Base-by-base conservation (phyloP, 1,140 invertebrate species). In the Gryllus bimaculatus region DNA sequence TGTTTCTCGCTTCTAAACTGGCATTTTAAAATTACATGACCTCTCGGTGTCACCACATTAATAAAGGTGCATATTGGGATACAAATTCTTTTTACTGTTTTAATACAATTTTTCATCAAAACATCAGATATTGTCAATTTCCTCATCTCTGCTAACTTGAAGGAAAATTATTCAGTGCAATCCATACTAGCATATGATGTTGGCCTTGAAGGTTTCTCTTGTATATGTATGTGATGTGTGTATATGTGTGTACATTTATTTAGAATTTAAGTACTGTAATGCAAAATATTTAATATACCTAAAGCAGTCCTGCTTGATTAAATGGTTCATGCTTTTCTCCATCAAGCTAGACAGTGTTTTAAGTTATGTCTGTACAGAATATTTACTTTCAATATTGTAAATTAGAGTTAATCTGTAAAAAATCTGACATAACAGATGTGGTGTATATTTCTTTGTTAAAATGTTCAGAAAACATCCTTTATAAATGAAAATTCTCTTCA, bases 201-300 rank as follows among this genome's bases (percentile, higher is more conserved):
- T 66, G 54, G 18, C 54, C 54, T 66, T 18, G 18, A 66, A 66
- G 54, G 54, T 66, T 66, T 66, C 10, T 66, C 10, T 18, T 13
- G 54, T 66, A 66, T 66, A 10, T 66, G 54, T 66, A 66, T 66
- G 54, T 66, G 26, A 39, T 18, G 54, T 66, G 54, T 66, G 54
- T 66, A 66, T 66, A 66, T 66, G 54, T 66, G 54, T 66, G 54
- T 66, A 66, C 54, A 66, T 66, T 66, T 66, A 66, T 66, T 66
- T 66, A 66, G 54, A 66, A 13, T 66, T 66, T 66, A 66, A 66
- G 54, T 66, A 66, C 10, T 13, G 10, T 66, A 66, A 66, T 66
- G 54, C 54, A 66, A 66, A 10, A 10, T 13, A 13, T 66, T 39
- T 39, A 39, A 39, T 66, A 66, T 66, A 18, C 18, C 54, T 66